Conservation (phyloP, 2,888 invertebrate genomes). For the Hartigia nigra region DNA sequence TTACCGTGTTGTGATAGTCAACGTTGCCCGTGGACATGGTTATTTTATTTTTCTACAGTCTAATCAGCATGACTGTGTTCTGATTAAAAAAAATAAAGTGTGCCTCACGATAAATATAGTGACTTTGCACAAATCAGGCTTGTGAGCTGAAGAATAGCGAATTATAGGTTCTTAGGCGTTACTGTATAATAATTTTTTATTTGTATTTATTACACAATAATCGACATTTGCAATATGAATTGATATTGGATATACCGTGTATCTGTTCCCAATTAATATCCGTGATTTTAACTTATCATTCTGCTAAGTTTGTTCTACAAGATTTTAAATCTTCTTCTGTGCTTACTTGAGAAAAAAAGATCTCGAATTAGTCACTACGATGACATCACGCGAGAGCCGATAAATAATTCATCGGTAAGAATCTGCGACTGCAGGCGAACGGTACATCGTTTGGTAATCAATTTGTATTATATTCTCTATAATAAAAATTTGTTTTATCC, state of each 20-base stretch:
- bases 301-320: neutral
- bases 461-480: neutral
- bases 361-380: constrained; percentile 1
- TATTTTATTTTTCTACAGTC: neutral
- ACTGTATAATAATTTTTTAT: too few species aligned
- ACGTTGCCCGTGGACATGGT: neutral
- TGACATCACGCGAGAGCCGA: constrained; percentile 4
- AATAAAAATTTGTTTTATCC: neutral
- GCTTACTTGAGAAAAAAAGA: neutral
- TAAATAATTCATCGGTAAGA: constrained; percentile 11
- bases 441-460: neutral
- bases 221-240: neutral
- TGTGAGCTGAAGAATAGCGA: neutral
- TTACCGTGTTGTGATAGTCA: neutral
- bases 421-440: neutral
- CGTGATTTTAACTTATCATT: neutral
- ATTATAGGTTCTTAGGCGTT: neutral
- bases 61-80: neutral
- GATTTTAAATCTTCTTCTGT: neutral
- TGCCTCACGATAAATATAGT: neutral
- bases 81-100: neutral
- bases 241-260: neutral
- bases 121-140: neutral
- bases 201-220: neutral
- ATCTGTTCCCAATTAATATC: neutral